phyloP scores from a whole-genome alignment of 2,113 vertebrate species.

The Struthio camelus region DNA sequence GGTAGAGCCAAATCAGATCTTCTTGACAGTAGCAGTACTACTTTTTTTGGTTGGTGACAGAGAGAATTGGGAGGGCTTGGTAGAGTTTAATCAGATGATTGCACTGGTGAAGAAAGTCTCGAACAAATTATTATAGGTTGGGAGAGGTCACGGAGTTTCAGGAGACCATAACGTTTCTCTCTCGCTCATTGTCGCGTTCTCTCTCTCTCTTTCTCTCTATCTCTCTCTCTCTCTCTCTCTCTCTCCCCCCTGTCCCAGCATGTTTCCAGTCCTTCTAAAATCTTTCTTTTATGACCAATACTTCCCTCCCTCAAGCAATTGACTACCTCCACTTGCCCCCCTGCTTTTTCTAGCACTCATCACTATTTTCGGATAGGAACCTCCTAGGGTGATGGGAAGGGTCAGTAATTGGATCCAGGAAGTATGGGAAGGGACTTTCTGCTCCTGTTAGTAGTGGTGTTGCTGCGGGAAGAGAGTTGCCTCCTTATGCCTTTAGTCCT shows the following conservation, averaged over 20 bases:
- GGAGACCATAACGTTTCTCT: neutral
- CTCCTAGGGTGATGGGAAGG: too few relatives aligned
- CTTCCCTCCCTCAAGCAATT: neutral
- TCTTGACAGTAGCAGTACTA: neutral
- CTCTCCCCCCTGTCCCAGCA: neutral
- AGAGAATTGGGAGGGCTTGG: neutral
- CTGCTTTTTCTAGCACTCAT: neutral
- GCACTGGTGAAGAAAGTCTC: accelerated
- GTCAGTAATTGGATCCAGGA: neutral
- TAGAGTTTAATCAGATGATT: constrained; percentile 3
- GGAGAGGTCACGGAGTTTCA: neutral
- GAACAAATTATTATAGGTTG: neutral
- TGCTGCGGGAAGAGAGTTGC: neutral
- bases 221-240: neutral
- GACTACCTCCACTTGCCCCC: neutral
- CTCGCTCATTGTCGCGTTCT: too few relatives aligned
- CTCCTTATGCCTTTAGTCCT: neutral
- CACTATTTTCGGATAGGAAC: neutral
- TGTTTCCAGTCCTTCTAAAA: neutral
- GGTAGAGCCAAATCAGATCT: neutral
- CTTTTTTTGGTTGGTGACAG: neutral
- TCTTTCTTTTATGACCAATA: neutral
- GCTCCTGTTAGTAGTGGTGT: neutral
- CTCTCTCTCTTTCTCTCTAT: neutral
- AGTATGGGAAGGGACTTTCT: neutral